These are phyloP conservation scores for Papilio helenus DNA, from an alignment of 1,140 invertebrate genomes.

Conservation along the genomic window DNA sequence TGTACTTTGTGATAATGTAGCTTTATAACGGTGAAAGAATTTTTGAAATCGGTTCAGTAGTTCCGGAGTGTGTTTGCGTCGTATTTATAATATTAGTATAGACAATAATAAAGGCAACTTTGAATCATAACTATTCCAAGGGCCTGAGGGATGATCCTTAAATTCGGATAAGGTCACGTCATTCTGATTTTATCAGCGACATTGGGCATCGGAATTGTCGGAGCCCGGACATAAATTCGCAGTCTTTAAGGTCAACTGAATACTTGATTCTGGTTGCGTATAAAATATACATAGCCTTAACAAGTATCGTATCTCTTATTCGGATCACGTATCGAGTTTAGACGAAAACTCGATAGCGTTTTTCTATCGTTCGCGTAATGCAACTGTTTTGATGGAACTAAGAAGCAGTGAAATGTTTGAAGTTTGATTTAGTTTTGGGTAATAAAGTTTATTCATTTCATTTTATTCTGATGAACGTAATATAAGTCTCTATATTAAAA, in stretches of 20 bases:
- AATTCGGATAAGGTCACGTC: constrained; percentile 38
- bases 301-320: constrained; percentile 10
- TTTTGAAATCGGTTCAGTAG: no score
- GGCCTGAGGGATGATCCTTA: constrained; percentile 13
- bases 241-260: constrained; percentile 35
- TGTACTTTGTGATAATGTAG: no score
- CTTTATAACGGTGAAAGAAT: no score
- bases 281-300: constrained; percentile 33
- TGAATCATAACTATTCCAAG: constrained; percentile 9
- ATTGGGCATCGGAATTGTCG: constrained; percentile 32
- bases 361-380: constrained; percentile 8
- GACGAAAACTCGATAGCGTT: constrained; percentile 12
- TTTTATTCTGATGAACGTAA: not conserved
- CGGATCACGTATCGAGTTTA: constrained; percentile 28
- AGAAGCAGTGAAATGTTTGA: not conserved
- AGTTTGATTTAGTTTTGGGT: constrained; percentile 28
- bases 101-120: not conserved
- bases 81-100: not conserved
- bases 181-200: constrained; percentile 37
- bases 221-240: constrained; percentile 25
- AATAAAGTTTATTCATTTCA: not conserved
- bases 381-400: constrained; percentile 16
- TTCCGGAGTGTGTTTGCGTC: no score
- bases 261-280: constrained; percentile 37
- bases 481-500: not conserved